Conservation (phyloP, 2,888 invertebrate genomes). For the Xanthia icteritia region DNA sequence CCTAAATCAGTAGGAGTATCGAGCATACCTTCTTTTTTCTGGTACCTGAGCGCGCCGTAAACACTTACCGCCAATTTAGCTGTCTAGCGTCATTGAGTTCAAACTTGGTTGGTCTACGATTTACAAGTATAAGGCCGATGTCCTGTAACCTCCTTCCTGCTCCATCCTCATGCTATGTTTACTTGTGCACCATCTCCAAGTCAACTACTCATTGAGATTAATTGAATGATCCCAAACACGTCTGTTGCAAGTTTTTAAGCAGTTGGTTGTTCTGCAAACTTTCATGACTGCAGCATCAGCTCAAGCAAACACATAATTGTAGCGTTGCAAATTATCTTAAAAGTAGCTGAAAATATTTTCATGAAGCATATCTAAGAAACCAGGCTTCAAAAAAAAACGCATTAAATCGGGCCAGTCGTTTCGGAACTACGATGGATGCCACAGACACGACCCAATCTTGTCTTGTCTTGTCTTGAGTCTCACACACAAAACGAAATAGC, state of each 20-base stretch:
- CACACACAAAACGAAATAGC: background rate
- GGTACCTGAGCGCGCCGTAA: no score
- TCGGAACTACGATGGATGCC: background rate
- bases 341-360: background rate
- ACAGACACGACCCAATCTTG: background rate
- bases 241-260: background rate
- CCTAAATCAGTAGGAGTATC: no score
- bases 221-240: background rate
- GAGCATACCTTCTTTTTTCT: no score
- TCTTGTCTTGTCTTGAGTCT: no score
- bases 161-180: background rate
- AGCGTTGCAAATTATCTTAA: background rate
- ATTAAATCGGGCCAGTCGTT: background rate
- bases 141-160: background rate
- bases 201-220: background rate
- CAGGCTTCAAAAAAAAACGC: no score
- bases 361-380: background rate
- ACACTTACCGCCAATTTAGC: no score
- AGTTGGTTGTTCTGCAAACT: background rate
- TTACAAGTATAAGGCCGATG: no score
- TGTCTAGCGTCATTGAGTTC: no score
- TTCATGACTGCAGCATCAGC: background rate
- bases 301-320: background rate
- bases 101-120: background rate
- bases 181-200: background rate